phyloP scores from a whole-genome alignment of 2,888 invertebrate genomes.

The Archips xylosteana region DNA sequence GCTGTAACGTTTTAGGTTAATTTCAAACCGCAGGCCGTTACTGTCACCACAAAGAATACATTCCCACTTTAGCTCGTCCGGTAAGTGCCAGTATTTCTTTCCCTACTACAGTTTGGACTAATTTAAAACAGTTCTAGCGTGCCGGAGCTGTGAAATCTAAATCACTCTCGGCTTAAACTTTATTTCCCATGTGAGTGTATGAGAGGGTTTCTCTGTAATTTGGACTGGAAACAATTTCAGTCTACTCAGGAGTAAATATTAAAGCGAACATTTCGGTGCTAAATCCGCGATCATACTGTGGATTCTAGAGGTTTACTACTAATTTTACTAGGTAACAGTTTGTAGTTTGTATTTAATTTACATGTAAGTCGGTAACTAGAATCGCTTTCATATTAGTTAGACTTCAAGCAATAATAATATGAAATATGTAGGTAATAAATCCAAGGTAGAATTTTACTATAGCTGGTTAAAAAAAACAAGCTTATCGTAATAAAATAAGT shows the following conservation, averaged over 20 bases:
- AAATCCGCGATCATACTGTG: not conserved
- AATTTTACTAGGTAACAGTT: not conserved
- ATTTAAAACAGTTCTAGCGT: conserved; percentile 36
- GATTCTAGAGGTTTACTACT: not conserved
- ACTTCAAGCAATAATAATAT: not conserved
- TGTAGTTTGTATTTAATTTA: not conserved
- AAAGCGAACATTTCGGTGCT: not conserved
- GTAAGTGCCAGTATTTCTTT: conserved; percentile 31
- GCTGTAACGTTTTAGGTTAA: not conserved
- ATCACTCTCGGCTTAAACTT: conserved; percentile 36
- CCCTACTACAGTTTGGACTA: conserved; percentile 16
- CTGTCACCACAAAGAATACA: conserved; percentile 19
- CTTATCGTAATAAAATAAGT: too few relatives aligned
- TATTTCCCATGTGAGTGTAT: conserved; percentile 31
- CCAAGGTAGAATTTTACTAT: too few relatives aligned
- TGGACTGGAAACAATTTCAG: conserved; percentile 16
- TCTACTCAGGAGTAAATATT: not conserved
- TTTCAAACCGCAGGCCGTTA: conserved; percentile 12
- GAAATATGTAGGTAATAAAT: too few relatives aligned
- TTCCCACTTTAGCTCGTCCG: conserved; percentile 11
- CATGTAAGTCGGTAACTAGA: not conserved
- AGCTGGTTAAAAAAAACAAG: too few relatives aligned
- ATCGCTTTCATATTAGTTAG: not conserved
- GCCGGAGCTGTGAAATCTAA: conserved; percentile 32
- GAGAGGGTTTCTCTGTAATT: conserved; percentile 37